Conservation (phyloP, 2,113 vertebrate species). For the Numenius arquata region DNA sequence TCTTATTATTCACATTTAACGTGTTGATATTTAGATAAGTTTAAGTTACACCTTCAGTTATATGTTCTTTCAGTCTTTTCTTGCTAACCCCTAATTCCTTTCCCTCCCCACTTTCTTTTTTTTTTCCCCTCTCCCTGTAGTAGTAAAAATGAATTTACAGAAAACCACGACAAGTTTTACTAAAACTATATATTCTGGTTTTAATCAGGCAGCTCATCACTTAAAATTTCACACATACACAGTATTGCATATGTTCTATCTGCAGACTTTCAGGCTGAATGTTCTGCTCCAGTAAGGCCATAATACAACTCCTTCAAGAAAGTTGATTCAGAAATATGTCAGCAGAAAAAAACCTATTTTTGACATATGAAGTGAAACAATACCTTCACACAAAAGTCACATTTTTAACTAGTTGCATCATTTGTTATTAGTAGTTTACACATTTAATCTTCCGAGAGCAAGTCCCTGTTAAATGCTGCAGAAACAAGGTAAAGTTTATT, state of each 20-base stretch:
- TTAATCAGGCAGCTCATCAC: not conserved
- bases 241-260: not conserved
- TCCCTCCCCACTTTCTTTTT: not conserved
- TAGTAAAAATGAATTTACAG: not conserved
- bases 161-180: not conserved
- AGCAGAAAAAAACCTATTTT: not conserved
- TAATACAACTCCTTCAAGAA: not conserved
- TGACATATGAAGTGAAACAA: not conserved
- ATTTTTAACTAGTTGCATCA: not conserved
- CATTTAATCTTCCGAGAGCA: not conserved
- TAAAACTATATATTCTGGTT: not conserved
- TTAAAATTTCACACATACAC: not conserved
- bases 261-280: not conserved
- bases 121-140: accelerated
- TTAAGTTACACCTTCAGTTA: not conserved
- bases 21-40: not conserved
- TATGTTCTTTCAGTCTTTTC: not conserved
- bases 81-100: not conserved
- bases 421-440: not conserved
- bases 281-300: not conserved
- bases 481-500: not conserved
- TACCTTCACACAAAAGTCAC: not conserved
- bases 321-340: not conserved
- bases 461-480: not conserved
- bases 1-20: not conserved